A percentile compares a stretch with the other conserved stretches of the same genome.
These are phyloP conservation scores for Oreochromis aureus DNA, from an alignment of 2,113 vertebrate species.

Conservation along the genomic window DNA sequence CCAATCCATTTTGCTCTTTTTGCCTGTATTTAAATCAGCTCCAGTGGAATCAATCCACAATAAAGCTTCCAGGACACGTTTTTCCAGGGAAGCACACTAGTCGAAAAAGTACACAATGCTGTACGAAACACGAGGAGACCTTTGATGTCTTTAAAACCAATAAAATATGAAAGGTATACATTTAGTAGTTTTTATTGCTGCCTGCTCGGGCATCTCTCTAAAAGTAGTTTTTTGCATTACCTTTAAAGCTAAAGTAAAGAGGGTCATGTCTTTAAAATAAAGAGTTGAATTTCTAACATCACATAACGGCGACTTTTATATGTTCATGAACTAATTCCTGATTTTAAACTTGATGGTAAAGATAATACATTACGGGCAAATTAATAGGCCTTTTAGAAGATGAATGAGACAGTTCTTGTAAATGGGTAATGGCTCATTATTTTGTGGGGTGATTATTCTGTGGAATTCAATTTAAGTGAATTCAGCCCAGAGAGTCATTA, in stretches of 20 bases:
- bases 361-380: conserved; percentile 7
- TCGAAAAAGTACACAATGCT: neutral
- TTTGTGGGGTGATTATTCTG: conserved; percentile 36
- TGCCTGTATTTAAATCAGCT: neutral
- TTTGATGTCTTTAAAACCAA: neutral
- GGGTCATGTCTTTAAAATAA: neutral
- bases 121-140: neutral
- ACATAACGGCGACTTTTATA: neutral
- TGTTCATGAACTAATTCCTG: neutral
- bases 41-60: neutral
- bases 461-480: conserved; percentile 43
- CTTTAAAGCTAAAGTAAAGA: neutral
- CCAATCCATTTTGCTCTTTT: neutral
- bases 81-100: neutral
- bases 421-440: conserved; percentile 49
- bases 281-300: neutral
- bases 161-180: neutral
- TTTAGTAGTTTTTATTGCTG: neutral
- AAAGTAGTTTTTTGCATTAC: fast-evolving
- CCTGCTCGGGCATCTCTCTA: fast-evolving
- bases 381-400: conserved; percentile 44
- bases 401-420: conserved; percentile 23
- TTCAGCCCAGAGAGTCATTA: conserved; percentile 37
- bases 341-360: conserved; percentile 17
- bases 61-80: neutral